Base-by-base conservation (phyloP, 2,888 invertebrate genomes). In the Amaurobius ferox region DNA sequence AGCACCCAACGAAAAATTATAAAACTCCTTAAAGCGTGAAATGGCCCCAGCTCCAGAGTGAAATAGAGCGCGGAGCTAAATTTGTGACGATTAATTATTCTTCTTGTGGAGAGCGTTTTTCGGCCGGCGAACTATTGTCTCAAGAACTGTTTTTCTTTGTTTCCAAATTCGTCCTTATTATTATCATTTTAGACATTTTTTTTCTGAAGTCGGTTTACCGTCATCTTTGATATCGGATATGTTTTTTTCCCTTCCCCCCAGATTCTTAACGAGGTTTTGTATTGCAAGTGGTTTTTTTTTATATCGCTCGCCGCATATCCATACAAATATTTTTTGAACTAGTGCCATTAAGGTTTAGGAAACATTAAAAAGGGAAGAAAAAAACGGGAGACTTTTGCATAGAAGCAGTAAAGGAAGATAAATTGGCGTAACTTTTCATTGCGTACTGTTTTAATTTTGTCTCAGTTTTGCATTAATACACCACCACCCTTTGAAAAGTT, bases 61-160 rank as follows among this genome's bases (percentile, higher is more conserved):
- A 85, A 85, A 85, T 85, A 85, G 83, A 85, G 71, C 83, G 83
- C 70, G 30, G 76, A 77, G 83, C 61, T 85, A 85, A 85, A 85
- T 85, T 85, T 77, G 83, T 64, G 77, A 64, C 77, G 71, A 85
- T 85, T 85, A 85, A 85, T 85, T 83, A 83, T 83, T 83, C 77
- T 61, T 64, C 30, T 73, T 32, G 19, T 61, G 55, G 48, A 67
- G 72, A 81, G 19, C 70, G 71, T 70, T 81, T 80, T 81, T 76
- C 55, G 70, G 62, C 72, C 68, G n/a, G 23, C 62, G 62, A 64
- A 62, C 62, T 68, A 70, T 83, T 83, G 74, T 83, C 76, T 83
- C 76, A 71, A 76, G 67, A 71, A 71, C 71, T 76, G 76, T 83
- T 83, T 83, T 83, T 76, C 76, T 83, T 83, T 83, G 76, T 83